Conservation (phyloP, 2,113 vertebrate genomes). For the Pomatorhinus ruficollis region DNA sequence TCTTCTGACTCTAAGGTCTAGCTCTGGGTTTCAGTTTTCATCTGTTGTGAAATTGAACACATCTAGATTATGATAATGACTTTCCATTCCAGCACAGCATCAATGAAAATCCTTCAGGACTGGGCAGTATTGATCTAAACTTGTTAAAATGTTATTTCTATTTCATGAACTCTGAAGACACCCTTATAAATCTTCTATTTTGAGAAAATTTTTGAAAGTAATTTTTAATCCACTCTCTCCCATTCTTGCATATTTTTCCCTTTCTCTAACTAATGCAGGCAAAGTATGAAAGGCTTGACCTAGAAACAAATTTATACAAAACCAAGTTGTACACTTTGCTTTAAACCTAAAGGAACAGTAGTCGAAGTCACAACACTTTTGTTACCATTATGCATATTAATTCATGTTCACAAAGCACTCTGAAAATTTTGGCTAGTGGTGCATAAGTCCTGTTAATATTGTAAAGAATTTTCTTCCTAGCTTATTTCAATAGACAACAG, state of each 20-base stretch:
- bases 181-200: not conserved
- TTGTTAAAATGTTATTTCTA: not conserved
- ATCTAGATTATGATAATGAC: not conserved
- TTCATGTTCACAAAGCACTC: not conserved
- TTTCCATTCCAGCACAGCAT: not conserved
- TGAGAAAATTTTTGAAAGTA: not conserved
- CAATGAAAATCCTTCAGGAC: not conserved
- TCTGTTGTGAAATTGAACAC: not conserved
- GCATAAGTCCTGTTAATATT: not conserved
- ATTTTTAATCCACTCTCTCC: not conserved
- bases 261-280: not conserved
- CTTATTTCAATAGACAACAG: not conserved
- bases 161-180: not conserved
- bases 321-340: not conserved
- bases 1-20: not conserved
- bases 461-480: not conserved
- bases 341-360: conserved; percentile 3
- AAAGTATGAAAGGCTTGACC: not conserved
- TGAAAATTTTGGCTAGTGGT: not conserved
- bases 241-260: not conserved
- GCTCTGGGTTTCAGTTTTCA: not conserved
- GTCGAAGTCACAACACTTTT: not conserved
- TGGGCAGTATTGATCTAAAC: not conserved
- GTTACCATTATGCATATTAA: not conserved
- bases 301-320: conserved; percentile 38